Percentiles rank a stretch among this genome's conserved stretches.
phyloP scores from a whole-genome alignment of 2,888 invertebrate species.

The Pseudococcus jackbeardsleyi region DNA sequence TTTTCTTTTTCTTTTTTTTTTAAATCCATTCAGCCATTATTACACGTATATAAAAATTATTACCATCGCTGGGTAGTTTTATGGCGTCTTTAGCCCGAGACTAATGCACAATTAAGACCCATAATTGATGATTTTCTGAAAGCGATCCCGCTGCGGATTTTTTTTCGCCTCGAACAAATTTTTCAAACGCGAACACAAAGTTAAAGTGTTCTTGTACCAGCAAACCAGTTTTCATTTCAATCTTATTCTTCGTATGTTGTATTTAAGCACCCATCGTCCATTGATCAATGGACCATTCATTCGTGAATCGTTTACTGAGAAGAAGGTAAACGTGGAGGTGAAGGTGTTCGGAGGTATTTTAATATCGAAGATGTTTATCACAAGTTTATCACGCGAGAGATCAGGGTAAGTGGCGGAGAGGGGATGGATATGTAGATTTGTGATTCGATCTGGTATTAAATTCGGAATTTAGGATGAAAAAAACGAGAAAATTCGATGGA shows the following conservation, averaged over 20 bases:
- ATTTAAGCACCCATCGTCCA: background rate
- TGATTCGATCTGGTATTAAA: no score
- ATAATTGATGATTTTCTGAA: constrained; percentile 30
- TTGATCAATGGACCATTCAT: constrained; percentile 32
- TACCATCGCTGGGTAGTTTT: background rate
- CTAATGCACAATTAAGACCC: constrained; percentile 11
- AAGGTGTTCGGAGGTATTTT: no score
- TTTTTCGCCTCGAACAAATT: background rate
- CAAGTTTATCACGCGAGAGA: no score
- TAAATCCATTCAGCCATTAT: background rate
- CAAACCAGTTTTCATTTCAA: constrained; percentile 15
- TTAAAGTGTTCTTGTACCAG: background rate
- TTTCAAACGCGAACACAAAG: constrained; percentile 21
- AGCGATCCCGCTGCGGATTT: constrained; percentile 18
- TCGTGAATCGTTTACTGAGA: background rate
- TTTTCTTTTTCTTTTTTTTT: background rate
- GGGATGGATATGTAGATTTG: no score
- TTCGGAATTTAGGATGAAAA: no score
- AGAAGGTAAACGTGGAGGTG: no score
- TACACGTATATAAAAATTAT: constrained; percentile 19
- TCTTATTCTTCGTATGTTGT: background rate
- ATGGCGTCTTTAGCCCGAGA: constrained; percentile 2
- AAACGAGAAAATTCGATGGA: no score
- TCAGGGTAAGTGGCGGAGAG: no score
- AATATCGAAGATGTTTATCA: no score